These are phyloP conservation scores for Deroplatys truncata DNA, from an alignment of 2,888 invertebrate genomes.

Conservation along the genomic window DNA sequence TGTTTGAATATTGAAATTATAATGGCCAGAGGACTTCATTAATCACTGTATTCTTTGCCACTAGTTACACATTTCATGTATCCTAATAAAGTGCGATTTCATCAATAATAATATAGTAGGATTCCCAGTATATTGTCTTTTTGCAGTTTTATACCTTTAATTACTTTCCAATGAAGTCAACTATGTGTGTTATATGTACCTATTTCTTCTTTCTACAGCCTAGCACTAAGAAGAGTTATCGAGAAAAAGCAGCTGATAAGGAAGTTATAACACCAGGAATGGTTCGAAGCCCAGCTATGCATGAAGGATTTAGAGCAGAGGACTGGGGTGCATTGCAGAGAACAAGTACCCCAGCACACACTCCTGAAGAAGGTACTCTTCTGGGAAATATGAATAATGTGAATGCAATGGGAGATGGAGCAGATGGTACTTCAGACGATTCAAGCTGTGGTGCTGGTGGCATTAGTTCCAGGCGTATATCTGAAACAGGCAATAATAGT, in stretches of 20 bases:
- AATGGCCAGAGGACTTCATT: too few relatives aligned
- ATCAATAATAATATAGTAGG: too few relatives aligned
- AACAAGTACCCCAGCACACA: slow-evolving; percentile 37
- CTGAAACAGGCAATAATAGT: slow-evolving; percentile 11
- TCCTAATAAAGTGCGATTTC: too few relatives aligned
- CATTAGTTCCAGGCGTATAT: slow-evolving; percentile 1
- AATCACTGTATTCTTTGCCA: too few relatives aligned
- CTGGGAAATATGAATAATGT: background rate
- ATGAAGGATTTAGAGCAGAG: slow-evolving; percentile 40
- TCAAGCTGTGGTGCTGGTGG: slow-evolving; percentile 39
- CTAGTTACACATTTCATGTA: too few relatives aligned
- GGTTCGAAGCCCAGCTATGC: slow-evolving; percentile 43
- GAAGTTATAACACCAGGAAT: slow-evolving; percentile 38
- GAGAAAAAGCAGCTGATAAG: slow-evolving; percentile 28
- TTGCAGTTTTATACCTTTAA: too few relatives aligned
- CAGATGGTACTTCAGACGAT: slow-evolving; percentile 43
- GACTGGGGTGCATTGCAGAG: slow-evolving; percentile 37
- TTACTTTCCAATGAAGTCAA: too few relatives aligned
- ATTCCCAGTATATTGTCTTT: too few relatives aligned
- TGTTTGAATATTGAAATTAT: too few relatives aligned
- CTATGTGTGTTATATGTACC: too few relatives aligned
- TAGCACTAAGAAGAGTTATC: slow-evolving; percentile 20
- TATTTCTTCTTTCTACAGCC: background rate
- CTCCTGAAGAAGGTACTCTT: slow-evolving; percentile 33
- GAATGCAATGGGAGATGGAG: background rate